Conservation (phyloP, 2,888 invertebrate species). For the Thyatira batis region DNA sequence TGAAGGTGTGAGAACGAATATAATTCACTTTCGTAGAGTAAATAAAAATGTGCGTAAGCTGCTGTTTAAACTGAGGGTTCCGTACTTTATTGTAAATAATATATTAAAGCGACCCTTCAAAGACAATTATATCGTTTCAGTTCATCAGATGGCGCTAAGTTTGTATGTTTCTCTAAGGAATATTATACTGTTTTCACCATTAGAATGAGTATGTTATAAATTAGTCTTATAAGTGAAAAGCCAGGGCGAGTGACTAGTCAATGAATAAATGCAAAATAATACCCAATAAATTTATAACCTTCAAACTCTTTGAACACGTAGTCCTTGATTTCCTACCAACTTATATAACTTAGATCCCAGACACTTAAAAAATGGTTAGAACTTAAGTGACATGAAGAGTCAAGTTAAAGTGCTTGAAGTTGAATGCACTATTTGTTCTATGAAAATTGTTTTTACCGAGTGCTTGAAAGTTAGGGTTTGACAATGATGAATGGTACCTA, state of each 20-base stretch:
- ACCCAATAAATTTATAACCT: too few species aligned
- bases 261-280: too few species aligned
- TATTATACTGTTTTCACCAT: too few species aligned
- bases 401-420: background rate
- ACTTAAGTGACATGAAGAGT: background rate
- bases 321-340: background rate
- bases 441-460: background rate
- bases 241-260: too few species aligned
- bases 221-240: too few species aligned
- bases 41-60: constrained; percentile 7
- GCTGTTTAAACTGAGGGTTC: background rate
- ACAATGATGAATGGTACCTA: constrained; percentile 9
- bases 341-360: background rate
- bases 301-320: too few species aligned
- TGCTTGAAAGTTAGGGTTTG: constrained; percentile 6
- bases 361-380: background rate
- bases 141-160: too few species aligned
- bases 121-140: too few species aligned
- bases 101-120: too few species aligned
- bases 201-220: too few species aligned
- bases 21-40: constrained; percentile 25
- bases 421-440: background rate
- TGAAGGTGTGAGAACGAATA: constrained; percentile 11
- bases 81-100: background rate
- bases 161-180: too few species aligned